Conservation (phyloP, 30 jellyfish, hydroid and myxozoan genomes). For the Clytia hemisphaerica region DNA sequence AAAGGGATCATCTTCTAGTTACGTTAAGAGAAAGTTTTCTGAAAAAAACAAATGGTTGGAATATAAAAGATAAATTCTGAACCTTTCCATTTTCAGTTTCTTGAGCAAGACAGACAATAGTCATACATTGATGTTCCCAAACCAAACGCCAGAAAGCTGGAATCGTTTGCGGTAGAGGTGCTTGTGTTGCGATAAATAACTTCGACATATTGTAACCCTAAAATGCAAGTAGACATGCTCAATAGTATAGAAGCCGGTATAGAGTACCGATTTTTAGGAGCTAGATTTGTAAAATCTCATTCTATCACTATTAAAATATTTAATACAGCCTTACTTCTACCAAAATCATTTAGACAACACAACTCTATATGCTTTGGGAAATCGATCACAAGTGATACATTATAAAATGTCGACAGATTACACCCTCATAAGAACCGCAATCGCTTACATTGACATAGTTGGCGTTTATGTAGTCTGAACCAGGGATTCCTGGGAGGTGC, state of each 20-base stretch:
- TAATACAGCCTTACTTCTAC: too few relatives aligned
- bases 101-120: conserved; percentile 74
- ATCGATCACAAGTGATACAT: too few relatives aligned
- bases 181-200: conserved; percentile 81
- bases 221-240: neutral
- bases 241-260: neutral
- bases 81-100: conserved; percentile 77
- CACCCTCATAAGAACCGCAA: too few relatives aligned
- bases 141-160: conserved; percentile 88
- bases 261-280: neutral
- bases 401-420: too few relatives aligned
- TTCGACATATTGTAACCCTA: conserved; percentile 56
- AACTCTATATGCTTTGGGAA: too few relatives aligned
- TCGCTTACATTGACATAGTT: conserved; percentile 59
- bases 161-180: conserved; percentile 74
- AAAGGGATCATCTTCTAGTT: too few relatives aligned
- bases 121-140: conserved; percentile 72
- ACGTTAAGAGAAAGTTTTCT: too few relatives aligned
- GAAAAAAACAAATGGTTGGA: too few relatives aligned
- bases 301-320: neutral
- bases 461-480: conserved; percentile 93
- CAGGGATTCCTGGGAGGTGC: conserved; percentile 68
- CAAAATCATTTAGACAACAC: too few relatives aligned
- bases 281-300: neutral
- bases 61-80: neutral